Evolutionary conservation across 2,797 vertebrate species (phyloP), one percentile per base, ranked within the genome.

Genomic region (Sylvia borin): DNA sequence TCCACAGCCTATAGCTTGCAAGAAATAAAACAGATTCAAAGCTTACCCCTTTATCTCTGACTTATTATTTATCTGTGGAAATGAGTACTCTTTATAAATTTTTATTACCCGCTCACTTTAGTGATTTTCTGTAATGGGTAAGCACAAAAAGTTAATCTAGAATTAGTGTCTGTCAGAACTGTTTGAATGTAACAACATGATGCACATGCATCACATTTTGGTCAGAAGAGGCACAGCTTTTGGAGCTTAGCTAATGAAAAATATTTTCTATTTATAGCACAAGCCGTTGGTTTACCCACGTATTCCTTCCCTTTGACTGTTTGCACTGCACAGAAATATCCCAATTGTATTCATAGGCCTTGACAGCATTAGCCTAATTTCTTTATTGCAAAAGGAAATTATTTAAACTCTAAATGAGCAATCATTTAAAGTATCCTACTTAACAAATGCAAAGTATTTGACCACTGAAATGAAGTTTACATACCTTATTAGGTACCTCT

Each of bases 1-100:
- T 73, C 51, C 85, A 61, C 42, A 80, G 47, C n/a, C 38, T 70
- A 16, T 43, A 70, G n/a, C 24, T 60, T 67, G 13, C 48, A 91
- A 72, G 29, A 47, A 88, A 66, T 14, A 58, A 83, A 82, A 70
- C 9, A 34, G 36, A 82, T 62, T 54, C 67, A 86, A 92, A 81
- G 34, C 22, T 47, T 53, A 38, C 4, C 12, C 16, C 19, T 60
- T 71, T 31, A 34, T 57, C 21, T 40, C 53, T 66, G 12, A 45
- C 22, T 68, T 77, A 26, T 26, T 74, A 73, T 90, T 89, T 74
- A 80, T 51, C 61, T 83, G 38, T 51, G 72, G 57, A 90, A 93
- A 78, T 31, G 27, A 0, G 0, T 60, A 67, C 64, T 84, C 34
- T 68, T 51, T 36, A 64, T 27, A 70, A 34, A 53, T 29, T 72